Evolutionary conservation across 1,140 invertebrate species (phyloP).

Genomic region (Nasonia giraulti): DNA sequence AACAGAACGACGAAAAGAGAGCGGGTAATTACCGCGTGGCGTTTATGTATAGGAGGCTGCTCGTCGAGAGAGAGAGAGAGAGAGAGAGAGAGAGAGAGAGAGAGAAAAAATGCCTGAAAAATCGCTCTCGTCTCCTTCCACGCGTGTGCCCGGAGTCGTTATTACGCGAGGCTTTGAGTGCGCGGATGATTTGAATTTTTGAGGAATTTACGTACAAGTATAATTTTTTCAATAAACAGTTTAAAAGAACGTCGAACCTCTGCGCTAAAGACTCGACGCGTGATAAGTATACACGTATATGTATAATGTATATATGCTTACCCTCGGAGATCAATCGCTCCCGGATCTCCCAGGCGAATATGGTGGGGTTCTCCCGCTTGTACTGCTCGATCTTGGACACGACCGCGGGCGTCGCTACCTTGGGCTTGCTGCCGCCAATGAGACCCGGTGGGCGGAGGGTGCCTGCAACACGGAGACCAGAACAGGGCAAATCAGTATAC

Average conservation of each 20-base stretch:
- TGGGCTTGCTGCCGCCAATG: conserved; percentile 98
- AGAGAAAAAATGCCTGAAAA: background rate
- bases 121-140: background rate
- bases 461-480: conserved; percentile 77
- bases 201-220: no score
- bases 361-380: conserved; percentile 97
- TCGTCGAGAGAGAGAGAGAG: no score
- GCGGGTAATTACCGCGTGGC: background rate
- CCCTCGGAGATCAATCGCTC: conserved; percentile 96
- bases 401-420: conserved; percentile 97
- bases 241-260: no score
- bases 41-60: no score
- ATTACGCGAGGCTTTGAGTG: background rate
- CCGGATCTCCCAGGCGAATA: conserved; percentile 97
- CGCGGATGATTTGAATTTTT: no score
- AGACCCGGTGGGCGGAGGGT: conserved; percentile 94
- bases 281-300: background rate
- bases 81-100: background rate
- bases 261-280: no score
- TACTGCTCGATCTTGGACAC: conserved; percentile 97
- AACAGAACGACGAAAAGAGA: background rate
- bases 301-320: conserved; percentile 72
- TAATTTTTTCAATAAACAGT: no score
- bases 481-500: background rate
- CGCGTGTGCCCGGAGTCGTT: background rate